phyloP scores from a whole-genome alignment of 23 tunicate species.

The Styela clava region DNA sequence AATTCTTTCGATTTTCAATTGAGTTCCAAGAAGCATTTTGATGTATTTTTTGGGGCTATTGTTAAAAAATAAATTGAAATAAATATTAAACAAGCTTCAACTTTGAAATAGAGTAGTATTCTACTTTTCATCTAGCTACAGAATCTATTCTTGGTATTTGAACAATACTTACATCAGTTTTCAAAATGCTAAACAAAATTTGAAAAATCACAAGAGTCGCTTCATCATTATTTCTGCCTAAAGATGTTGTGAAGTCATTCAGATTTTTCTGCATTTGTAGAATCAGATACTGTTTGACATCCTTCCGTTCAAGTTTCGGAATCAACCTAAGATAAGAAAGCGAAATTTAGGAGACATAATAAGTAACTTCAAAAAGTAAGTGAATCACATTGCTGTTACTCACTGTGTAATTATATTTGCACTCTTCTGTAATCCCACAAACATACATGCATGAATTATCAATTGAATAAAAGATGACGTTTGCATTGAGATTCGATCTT shows the following conservation, averaged over 20 bases:
- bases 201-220: conserved; percentile 35
- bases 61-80: too few relatives aligned
- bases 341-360: too few relatives aligned
- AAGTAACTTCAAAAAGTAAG: too few relatives aligned
- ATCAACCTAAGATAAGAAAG: too few relatives aligned
- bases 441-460: conserved; percentile 43
- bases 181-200: not conserved
- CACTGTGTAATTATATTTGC: not conserved
- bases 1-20: not conserved
- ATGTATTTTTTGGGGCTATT: not conserved
- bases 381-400: not conserved
- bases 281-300: not conserved
- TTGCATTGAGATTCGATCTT: conserved; percentile 31
- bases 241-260: conserved; percentile 21
- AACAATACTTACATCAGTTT: not conserved
- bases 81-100: too few relatives aligned
- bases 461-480: conserved; percentile 40
- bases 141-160: too few relatives aligned
- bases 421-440: not conserved
- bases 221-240: conserved; percentile 46
- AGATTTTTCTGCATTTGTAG: conserved; percentile 37
- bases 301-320: not conserved
- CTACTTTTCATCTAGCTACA: not conserved
- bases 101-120: not conserved
- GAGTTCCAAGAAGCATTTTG: conserved; percentile 2